Evolutionary conservation across 2,797 vertebrate species (phyloP), one percentile per base, ranked within the genome.

Genomic region (Pachyuromys duprasi): DNA sequence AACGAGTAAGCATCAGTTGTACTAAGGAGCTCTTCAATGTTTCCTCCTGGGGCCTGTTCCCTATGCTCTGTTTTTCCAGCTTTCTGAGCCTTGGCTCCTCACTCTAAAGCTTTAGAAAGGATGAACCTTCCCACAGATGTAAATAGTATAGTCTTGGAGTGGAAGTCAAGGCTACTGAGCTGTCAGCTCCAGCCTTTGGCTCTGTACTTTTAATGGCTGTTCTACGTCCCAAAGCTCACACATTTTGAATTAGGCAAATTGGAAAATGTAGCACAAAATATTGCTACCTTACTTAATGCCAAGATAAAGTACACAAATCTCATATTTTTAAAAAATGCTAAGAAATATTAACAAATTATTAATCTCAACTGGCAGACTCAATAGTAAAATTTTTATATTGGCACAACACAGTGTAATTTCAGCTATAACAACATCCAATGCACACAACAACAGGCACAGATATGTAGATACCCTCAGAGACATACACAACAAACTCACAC

Each of bases 161-260:
- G 24, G 69, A 39, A 8, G 74, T 60, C 89, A 75, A 86, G 18
- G 24, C 45, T 91, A 28, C 33, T 45, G 65, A 49, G 7, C 45
- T 86, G 33, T 33, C 87, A 86, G 88, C 39, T 67, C 67, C 42
- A 84, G 20, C 4, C 80, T 55, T 57, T 72, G 74, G 79, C 60
- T 78, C 53, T 22, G 28, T 42, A n/a, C 26, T 75, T 4, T 28
- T 80, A 39, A 80, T n/a, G 84, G 88, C 5, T 70, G 17, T 70
- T 89, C 36, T 80, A 20, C 45, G 36, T 78, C 84, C 28, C 70
- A 86, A 69, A 28, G 18, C 36, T 83, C 63, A 60, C 78, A 74
- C 26, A 89, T 90, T 93, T 78, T 89, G 74, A 96, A 84, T 60
- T 60, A 72, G 82, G 33, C 6, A 89, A 91, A 92, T 83, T 26